Percentiles rank a stretch among this genome's conserved stretches.
These are phyloP conservation scores for Harpagoxenus sublaevis DNA, from an alignment of 2,888 invertebrate species.

Conservation along the genomic window DNA sequence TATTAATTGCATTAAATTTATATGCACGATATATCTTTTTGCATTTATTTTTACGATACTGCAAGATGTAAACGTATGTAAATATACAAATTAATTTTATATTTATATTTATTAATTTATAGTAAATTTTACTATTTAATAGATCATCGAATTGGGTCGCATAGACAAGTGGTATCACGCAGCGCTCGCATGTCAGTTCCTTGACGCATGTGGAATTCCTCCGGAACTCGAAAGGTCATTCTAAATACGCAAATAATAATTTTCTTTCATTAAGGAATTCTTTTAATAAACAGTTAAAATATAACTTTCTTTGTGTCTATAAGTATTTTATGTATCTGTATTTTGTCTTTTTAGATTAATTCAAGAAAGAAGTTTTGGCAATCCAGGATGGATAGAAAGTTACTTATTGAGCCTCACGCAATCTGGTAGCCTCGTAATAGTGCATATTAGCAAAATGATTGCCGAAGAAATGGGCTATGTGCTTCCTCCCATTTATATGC, in stretches of 20 bases:
- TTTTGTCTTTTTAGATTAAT: conserved; percentile 83
- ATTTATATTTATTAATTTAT: too few species aligned
- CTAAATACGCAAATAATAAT: background rate
- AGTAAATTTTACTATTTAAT: background rate
- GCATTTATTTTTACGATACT: background rate
- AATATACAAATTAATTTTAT: background rate
- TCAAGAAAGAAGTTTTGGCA: conserved; percentile 89
- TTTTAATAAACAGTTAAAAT: background rate
- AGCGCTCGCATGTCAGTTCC: conserved; percentile 89
- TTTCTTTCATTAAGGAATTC: background rate
- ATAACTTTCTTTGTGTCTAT: background rate
- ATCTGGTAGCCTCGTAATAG: conserved; percentile 87
- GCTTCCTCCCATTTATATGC: conserved; percentile 76
- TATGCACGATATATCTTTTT: background rate
- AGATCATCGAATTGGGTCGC: conserved; percentile 85
- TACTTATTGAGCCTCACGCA: conserved; percentile 89
- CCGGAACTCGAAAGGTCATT: conserved; percentile 89
- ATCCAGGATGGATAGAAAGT: conserved; percentile 91
- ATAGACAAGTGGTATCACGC: conserved; percentile 89
- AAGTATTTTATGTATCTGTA: background rate
- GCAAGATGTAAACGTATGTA: background rate
- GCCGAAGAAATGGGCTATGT: conserved; percentile 79
- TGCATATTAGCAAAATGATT: conserved; percentile 83
- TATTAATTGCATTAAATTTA: background rate
- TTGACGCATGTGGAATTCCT: conserved; percentile 89